phyloP scores from a whole-genome alignment of 1,140 invertebrate genomes.

The Archegozetes longisetosus region DNA sequence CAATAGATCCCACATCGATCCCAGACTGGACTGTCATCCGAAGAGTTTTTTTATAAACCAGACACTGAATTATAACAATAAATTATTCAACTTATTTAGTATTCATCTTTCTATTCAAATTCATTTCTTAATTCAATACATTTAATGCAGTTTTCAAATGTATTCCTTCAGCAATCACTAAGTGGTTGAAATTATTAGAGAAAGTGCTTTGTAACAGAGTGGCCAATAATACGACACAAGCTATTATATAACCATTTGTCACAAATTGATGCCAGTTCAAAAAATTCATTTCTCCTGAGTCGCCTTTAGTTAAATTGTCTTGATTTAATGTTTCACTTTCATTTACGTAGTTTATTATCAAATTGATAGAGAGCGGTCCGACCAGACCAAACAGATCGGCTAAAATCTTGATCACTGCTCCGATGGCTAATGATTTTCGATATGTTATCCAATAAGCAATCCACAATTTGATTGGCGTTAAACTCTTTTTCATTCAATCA shows the following conservation, averaged over 20 bases:
- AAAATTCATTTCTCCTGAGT: not conserved
- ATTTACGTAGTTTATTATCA: slow-evolving; percentile 51
- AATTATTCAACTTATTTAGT: slow-evolving; percentile 14
- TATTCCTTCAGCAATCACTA: slow-evolving; percentile 61
- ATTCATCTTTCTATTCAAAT: too few species aligned
- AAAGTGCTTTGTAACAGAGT: slow-evolving; percentile 55
- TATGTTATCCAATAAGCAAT: slow-evolving; percentile 47
- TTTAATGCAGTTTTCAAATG: slow-evolving; percentile 60
- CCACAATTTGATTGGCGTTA: slow-evolving; percentile 35
- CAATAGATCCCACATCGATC: slow-evolving; percentile 41
- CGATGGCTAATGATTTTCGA: slow-evolving; percentile 51
- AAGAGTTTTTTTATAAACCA: slow-evolving; percentile 43
- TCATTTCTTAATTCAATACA: slow-evolving; percentile 22
- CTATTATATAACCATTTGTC: slow-evolving; percentile 58
- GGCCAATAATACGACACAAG: slow-evolving; percentile 49
- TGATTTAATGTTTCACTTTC: slow-evolving; percentile 16
- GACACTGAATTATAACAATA: slow-evolving; percentile 34
- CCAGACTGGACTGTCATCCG: slow-evolving; percentile 25
- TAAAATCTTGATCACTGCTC: slow-evolving; percentile 49
- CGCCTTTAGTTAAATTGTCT: not conserved
- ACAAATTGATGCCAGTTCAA: slow-evolving; percentile 37
- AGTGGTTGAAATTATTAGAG: slow-evolving; percentile 65
- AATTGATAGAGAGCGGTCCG: slow-evolving; percentile 53
- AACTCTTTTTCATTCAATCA: slow-evolving; percentile 20
- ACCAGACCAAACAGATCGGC: slow-evolving; percentile 57